phyloP scores from a whole-genome alignment of 35 echinoderm and acorn worm genomes.

The Lytechinus pictus region DNA sequence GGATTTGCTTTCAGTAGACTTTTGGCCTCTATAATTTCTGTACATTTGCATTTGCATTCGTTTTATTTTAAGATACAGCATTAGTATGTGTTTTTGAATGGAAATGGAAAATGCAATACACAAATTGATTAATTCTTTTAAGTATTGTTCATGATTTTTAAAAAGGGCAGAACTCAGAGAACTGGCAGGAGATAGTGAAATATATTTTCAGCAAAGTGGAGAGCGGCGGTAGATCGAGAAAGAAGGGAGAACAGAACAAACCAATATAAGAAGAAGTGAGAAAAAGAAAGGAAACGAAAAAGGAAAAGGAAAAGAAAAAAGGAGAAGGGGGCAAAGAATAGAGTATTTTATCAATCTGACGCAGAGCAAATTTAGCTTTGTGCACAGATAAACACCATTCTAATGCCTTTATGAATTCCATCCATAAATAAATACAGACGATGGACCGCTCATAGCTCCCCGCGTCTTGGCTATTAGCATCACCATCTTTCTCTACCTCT shows the following conservation, averaged over 20 bases:
- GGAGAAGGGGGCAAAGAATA: background rate
- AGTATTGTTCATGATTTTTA: background rate
- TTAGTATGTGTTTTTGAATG: too few species aligned
- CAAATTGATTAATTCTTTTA: too few species aligned
- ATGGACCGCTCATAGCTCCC: background rate
- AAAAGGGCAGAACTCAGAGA: background rate
- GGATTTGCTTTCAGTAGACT: too few species aligned
- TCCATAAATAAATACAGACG: slow-evolving; percentile 45
- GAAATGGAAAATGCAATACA: too few species aligned
- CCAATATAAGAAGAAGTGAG: background rate
- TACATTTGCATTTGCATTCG: too few species aligned
- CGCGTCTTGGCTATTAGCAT: slow-evolving; percentile 32
- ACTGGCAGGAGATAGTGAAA: background rate
- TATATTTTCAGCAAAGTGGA: background rate
- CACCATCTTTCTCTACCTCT: background rate
- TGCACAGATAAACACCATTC: slow-evolving; percentile 27
- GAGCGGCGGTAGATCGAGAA: background rate
- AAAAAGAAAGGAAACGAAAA: background rate
- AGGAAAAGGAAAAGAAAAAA: background rate
- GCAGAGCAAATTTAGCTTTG: background rate
- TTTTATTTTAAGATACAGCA: too few species aligned
- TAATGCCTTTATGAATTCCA: slow-evolving; percentile 52
- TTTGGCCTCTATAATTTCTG: too few species aligned
- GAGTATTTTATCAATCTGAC: background rate
- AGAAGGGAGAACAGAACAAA: background rate